Percentiles rank a stretch among this genome's conserved stretches.
Evolutionary conservation across 2,797 vertebrate genomes (phyloP).

Genomic region (Pangasius sanitwongsei): DNA sequence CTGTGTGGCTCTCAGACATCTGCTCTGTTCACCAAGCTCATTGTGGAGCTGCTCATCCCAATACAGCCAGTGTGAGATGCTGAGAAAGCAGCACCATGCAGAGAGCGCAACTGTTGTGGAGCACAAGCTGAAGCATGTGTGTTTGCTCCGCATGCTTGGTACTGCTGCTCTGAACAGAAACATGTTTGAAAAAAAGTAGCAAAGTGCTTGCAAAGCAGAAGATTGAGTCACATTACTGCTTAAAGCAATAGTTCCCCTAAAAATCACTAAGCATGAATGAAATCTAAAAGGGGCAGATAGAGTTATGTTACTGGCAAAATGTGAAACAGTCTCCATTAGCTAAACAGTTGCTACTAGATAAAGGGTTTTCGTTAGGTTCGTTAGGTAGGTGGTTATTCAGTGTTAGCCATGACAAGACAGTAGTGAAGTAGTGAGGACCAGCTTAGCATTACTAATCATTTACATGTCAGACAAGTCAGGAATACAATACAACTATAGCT

Average conservation of each 20-base stretch:
- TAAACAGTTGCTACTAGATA: neutral
- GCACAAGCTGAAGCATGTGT: constrained; percentile 23
- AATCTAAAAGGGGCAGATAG: neutral
- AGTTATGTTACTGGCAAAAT: neutral
- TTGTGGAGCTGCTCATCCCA: constrained; percentile 28
- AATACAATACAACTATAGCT: no score
- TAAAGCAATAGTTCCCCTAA: neutral
- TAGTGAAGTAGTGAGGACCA: neutral
- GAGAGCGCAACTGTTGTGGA: constrained; percentile 40
- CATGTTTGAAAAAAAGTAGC: neutral
- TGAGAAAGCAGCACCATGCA: constrained; percentile 36
- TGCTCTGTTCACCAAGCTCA: constrained; percentile 28
- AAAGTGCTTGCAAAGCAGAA: constrained; percentile 25
- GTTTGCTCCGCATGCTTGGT: constrained; percentile 15
- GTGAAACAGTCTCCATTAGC: neutral
- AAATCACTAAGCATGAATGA: neutral
- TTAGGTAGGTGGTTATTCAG: neutral
- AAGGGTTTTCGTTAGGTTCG: neutral
- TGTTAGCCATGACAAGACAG: neutral
- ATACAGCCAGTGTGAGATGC: constrained; percentile 42
- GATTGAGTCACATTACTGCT: neutral
- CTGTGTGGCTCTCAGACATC: constrained; percentile 45
- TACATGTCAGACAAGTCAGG: neutral
- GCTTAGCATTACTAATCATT: neutral
- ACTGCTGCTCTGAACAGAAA: constrained; percentile 11